These are phyloP conservation scores for Melangyna quadrimaculata DNA, from an alignment of 2,888 invertebrate species.

Conservation along the genomic window DNA sequence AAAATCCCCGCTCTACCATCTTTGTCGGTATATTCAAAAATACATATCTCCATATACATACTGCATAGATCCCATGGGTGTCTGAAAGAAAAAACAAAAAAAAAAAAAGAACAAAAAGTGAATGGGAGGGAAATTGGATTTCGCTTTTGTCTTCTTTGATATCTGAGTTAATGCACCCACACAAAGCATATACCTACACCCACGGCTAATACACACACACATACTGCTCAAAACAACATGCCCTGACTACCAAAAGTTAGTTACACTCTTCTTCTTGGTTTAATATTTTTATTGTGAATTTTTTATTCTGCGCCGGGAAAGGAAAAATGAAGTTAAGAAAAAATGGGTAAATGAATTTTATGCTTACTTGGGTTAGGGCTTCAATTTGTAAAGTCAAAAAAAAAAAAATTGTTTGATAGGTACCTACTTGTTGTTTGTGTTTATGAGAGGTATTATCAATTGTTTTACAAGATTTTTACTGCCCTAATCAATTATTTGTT, in stretches of 20 bases:
- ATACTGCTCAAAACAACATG: background rate
- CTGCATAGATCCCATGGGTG: conserved; percentile 26
- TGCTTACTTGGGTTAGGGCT: background rate
- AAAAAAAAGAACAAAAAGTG: background rate
- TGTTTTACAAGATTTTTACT: background rate
- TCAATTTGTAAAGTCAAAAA: background rate
- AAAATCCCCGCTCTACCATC: conserved; percentile 8
- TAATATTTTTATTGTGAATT: conserved; percentile 55
- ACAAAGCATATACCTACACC: background rate
- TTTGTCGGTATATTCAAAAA: background rate
- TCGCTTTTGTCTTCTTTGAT: conserved; percentile 58
- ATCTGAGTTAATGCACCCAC: conserved; percentile 11
- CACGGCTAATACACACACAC: background rate
- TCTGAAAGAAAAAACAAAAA: conserved; percentile 11
- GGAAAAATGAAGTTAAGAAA: background rate
- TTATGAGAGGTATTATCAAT: background rate
- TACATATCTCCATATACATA: background rate
- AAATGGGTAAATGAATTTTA: background rate
- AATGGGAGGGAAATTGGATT: conserved; percentile 59
- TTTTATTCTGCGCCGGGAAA: conserved; percentile 21
- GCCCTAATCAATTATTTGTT: too few species aligned
- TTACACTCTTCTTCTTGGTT: conserved; percentile 35
- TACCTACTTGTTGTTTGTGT: background rate
- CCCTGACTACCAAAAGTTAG: conserved; percentile 30
- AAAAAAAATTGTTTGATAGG: background rate